Conservation (phyloP, 2,888 invertebrate genomes). For the Phanerotoma sp. region DNA sequence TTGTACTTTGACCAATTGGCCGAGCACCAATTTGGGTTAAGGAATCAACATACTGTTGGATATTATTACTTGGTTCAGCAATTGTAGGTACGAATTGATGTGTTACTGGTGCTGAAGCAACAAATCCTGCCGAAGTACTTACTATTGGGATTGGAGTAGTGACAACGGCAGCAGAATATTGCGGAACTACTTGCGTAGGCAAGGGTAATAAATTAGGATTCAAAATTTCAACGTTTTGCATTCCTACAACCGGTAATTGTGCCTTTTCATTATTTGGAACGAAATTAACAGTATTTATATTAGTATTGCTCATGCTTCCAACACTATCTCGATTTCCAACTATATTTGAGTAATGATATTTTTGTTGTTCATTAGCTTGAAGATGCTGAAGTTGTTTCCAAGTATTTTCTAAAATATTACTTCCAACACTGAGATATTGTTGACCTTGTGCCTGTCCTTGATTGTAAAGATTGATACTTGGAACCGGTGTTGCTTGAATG, state of each 20-base stretch:
- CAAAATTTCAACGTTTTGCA: constrained; percentile 51
- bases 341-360: constrained; percentile 21
- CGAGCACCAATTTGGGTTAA: constrained; percentile 45
- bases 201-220: constrained; percentile 47
- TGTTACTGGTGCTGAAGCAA: constrained; percentile 37
- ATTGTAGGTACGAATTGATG: too few species aligned
- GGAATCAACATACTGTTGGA: constrained; percentile 43
- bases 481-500: constrained; percentile 38
- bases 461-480: constrained; percentile 36
- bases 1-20: constrained; percentile 30
- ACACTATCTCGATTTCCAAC: constrained; percentile 37
- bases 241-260: constrained; percentile 47
- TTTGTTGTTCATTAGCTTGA: constrained; percentile 36
- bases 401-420: constrained; percentile 42
- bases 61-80: constrained; percentile 34
- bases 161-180: constrained; percentile 44
- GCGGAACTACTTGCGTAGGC: constrained; percentile 41
- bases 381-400: constrained; percentile 46
- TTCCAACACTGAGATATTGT: constrained; percentile 41
- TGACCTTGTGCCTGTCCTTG: constrained; percentile 27
- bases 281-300: constrained; percentile 36
- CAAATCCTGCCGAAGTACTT: constrained; percentile 42
- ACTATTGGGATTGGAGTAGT: constrained; percentile 53
- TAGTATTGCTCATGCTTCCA: constrained; percentile 42
- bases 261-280: constrained; percentile 35